Base-by-base conservation (phyloP, 1,140 invertebrate genomes). In the Antheraea pernyi region DNA sequence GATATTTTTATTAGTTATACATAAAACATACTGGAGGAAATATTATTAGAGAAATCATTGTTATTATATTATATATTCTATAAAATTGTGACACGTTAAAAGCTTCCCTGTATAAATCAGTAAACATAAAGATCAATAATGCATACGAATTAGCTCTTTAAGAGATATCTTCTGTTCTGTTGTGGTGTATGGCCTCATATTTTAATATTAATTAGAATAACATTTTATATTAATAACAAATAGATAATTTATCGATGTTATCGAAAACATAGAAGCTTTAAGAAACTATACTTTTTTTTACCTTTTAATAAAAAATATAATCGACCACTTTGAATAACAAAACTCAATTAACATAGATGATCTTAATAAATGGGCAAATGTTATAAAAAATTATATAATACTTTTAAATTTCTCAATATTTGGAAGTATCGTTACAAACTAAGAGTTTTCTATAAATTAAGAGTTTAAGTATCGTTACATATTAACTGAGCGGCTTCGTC, bases 121-220 rank as follows among this genome's bases (percentile, higher is more conserved):
- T 18, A 64, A 70, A 74, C 78, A 80, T 81, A 78, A 76, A 74
- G 42, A 74, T 80, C 77, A 73, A 70, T 76, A 70, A 69, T 67
- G 78, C 75, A 78, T 85, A 81, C 65, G 69, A 85, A 85, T 85
- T 72, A 67, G 69, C 76, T 79, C 69, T 59, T 83, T 80, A 82
- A 74, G 65, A 71, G 71, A 67, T 75, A 74, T 70, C 48, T 63
- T 61, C 18, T 30, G 30, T 19, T 59, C 42, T 69, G 64, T 16
- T 53, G 66, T 68, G 36, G 58, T 59, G 37, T 48, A 59, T 67
- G 63, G 39, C 36, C 63, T 71, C 67, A 68, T 74, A 74, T 72
- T 74, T 77, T 69, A 77, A 72, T 74, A 73, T 64, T 69, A 77
- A 72, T 72, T 22, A 70, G 46, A 53, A 13, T 48, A 53, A 59